Percentiles rank a stretch among this genome's conserved stretches.
These are phyloP conservation scores for Crematogaster levior DNA, from an alignment of 2,888 invertebrate genomes.

Conservation along the genomic window DNA sequence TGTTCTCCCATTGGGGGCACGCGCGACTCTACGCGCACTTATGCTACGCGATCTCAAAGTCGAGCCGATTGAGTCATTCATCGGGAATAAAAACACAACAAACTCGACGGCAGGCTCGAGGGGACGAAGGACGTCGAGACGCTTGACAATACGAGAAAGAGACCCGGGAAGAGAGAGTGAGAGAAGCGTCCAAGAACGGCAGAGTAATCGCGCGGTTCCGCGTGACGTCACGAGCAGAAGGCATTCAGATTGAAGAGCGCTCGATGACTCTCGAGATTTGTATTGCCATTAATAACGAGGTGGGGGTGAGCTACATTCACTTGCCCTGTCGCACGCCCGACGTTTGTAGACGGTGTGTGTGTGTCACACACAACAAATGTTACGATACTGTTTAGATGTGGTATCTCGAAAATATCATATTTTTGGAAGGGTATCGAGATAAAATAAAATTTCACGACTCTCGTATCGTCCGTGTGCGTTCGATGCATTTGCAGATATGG, in stretches of 20 bases:
- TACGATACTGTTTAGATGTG: background rate
- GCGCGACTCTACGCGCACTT: conserved; percentile 66
- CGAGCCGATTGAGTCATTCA: conserved; percentile 84
- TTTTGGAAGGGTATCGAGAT: no score
- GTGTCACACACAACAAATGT: background rate
- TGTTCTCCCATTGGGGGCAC: conserved; percentile 76
- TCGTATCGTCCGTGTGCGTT: background rate
- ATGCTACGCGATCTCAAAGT: conserved; percentile 67
- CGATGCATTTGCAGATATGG: conserved; percentile 11
- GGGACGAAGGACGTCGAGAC: background rate
- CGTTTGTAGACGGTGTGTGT: conserved; percentile 28
- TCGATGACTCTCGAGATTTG: conserved; percentile 85
- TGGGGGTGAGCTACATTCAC: conserved; percentile 70
- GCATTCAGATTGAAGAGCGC: conserved; percentile 85
- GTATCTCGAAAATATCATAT: background rate
- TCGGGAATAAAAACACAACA: conserved; percentile 83
- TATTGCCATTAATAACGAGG: conserved; percentile 85
- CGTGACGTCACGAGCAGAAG: conserved; percentile 85
- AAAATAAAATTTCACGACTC: background rate
- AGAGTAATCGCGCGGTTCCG: conserved; percentile 59
- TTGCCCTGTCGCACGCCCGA: conserved; percentile 46
- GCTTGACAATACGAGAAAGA: conserved; percentile 22
- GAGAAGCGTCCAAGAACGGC: conserved; percentile 58
- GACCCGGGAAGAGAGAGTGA: conserved; percentile 10
- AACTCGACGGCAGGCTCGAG: conserved; percentile 63